Base-by-base conservation (phyloP, 2,888 invertebrate genomes). In the Drosophila mulleri region DNA sequence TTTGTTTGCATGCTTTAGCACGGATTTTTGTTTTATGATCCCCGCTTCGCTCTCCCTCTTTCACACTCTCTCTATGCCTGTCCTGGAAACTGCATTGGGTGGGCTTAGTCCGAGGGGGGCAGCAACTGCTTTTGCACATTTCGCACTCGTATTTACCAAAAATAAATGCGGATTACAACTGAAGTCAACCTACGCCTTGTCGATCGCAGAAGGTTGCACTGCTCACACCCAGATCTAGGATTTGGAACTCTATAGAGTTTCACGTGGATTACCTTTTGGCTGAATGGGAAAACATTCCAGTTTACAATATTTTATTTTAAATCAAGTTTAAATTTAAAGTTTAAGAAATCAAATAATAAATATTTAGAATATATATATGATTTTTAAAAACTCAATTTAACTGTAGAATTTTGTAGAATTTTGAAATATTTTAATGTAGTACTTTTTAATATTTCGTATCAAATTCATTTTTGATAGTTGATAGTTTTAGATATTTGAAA, bases 1-100 rank as follows among this genome's bases (percentile, higher is more conserved):
- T 87, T 89, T 87, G 90, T 90, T 87, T 89, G 88, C 80, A 89
- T 90, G 88, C 85, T 89, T 86, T 84, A 84, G 75, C 80, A 32
- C n/a, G 80, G 89, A 88, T 84, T 90, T 90, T 88, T 64, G 23
- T 66, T 85, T 82, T 77, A 86, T 78, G 64, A 73, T 86, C 75
- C 29, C 67, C 26, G 47, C 52, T 71, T 48, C 48, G 16, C 23
- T 47, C 47, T 16, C 9, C 45, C 8, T 45, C 16, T 16, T 48
- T 39, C 26, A 20, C 29, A 2, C 9, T 5, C 50, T 18, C 32
- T 12, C 20, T n/a, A 32, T 18, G 37, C 4, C 39, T 8, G 23
- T 2, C 42, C 20, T 20, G 42, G 42, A 44, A 57, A 20, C 32
- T 32, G 20, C 42, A 20, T 16, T 39, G 52, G 32, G 52, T 39